phyloP scores from a whole-genome alignment of 2,797 vertebrate genomes.

The Serranus cabrilla region DNA sequence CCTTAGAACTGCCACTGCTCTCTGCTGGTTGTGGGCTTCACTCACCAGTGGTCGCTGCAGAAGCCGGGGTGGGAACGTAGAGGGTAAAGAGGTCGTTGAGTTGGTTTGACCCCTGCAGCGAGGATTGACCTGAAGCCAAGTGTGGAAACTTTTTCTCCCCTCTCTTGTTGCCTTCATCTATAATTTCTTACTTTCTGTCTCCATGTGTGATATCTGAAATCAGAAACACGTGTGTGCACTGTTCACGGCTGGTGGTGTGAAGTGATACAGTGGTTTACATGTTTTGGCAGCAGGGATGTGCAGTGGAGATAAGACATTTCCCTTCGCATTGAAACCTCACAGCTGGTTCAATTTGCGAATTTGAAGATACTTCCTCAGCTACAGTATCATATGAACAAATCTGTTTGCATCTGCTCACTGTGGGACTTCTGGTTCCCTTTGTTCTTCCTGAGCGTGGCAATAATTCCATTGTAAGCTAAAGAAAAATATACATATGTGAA shows the following conservation, averaged over 20 bases:
- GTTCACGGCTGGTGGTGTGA: constrained; percentile 7
- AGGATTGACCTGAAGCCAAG: constrained; percentile 9
- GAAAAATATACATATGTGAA: neutral
- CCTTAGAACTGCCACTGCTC: too few species aligned
- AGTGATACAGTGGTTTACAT: constrained; percentile 38
- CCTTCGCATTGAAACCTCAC: constrained; percentile 31
- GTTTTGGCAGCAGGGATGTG: constrained; percentile 32
- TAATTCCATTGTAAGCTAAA: constrained; percentile 10
- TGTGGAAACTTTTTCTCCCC: neutral
- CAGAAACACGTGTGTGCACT: constrained; percentile 51
- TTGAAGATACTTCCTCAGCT: constrained; percentile 37
- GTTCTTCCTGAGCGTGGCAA: constrained; percentile 22
- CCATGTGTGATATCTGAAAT: constrained; percentile 24
- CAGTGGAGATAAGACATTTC: constrained; percentile 34
- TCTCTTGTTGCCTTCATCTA: neutral
- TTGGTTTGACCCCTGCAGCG: constrained; percentile 32
- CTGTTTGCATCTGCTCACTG: constrained; percentile 18
- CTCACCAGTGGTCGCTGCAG: constrained; percentile 32
- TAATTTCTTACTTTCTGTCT: constrained; percentile 7
- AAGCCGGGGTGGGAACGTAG: constrained; percentile 26
- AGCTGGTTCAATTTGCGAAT: constrained; percentile 40
- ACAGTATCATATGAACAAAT: constrained; percentile 35
- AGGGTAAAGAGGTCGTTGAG: constrained; percentile 34
- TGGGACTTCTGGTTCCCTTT: constrained; percentile 26
- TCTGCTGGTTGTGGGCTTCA: constrained; percentile 10